Percentiles rank a stretch among this genome's conserved stretches.
These are phyloP conservation scores for Patagioenas fasciata DNA, from an alignment of 2,113 vertebrate species.

Conservation along the genomic window DNA sequence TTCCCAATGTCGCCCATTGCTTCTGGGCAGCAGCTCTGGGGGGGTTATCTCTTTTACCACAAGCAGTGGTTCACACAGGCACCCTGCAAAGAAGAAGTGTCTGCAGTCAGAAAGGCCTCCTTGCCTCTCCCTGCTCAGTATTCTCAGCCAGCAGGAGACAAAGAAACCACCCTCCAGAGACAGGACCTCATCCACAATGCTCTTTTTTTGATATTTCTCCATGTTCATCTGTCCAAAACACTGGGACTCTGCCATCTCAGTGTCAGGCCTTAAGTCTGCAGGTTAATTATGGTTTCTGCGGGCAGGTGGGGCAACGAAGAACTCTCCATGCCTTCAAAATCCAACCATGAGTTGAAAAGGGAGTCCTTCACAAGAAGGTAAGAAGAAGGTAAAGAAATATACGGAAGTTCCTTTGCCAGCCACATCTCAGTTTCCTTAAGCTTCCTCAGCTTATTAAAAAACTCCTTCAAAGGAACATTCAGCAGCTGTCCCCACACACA, in stretches of 20 bases:
- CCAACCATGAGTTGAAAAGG: background rate
- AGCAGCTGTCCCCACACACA: background rate
- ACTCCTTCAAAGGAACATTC: background rate
- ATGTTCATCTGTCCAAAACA: background rate
- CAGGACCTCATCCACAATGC: background rate
- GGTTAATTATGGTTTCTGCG: background rate
- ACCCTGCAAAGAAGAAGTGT: background rate
- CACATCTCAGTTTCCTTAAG: background rate
- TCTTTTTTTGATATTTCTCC: background rate
- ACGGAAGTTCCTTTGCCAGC: background rate
- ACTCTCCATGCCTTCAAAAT: background rate
- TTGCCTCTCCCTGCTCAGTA: background rate
- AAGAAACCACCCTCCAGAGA: background rate
- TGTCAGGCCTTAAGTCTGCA: background rate
- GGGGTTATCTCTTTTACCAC: background rate
- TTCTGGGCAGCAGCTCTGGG: background rate
- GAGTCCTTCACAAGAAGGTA: background rate
- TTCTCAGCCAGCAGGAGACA: background rate
- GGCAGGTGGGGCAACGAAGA: background rate
- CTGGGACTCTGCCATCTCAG: background rate
- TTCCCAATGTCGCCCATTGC: background rate
- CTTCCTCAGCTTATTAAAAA: background rate
- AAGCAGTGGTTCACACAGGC: background rate
- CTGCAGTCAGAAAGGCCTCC: background rate
- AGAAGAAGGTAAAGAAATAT: background rate